A percentile compares a stretch with the other conserved stretches of the same genome.
Conservation (phyloP, 2,797 vertebrate species). For the Silurus lanzhouensis region DNA sequence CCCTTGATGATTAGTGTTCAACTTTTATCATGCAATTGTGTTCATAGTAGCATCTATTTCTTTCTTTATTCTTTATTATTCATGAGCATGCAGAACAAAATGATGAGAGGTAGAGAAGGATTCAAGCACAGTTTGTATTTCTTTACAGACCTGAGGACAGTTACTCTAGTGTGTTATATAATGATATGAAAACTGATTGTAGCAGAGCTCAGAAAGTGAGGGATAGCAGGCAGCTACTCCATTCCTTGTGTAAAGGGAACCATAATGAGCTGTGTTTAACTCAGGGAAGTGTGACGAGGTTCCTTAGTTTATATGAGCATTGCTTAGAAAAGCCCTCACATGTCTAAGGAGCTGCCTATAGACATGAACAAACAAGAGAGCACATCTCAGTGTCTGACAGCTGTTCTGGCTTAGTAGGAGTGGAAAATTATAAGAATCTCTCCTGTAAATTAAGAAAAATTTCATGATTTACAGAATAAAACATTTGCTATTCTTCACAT, state of each 20-base stretch:
- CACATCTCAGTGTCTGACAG: background rate
- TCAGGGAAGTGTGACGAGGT: constrained; percentile 46
- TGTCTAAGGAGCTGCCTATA: constrained; percentile 64
- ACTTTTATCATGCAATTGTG: background rate
- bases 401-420: background rate
- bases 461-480: background rate
- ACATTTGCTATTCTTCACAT: too few relatives aligned
- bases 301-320: constrained; percentile 60
- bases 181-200: background rate
- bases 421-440: background rate
- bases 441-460: background rate
- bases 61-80: background rate
- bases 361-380: constrained; percentile 15
- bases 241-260: constrained; percentile 10
- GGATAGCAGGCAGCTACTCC: background rate
- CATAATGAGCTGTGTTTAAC: background rate
- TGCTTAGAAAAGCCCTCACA: constrained; percentile 69
- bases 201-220: background rate
- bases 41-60: background rate
- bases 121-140: background rate
- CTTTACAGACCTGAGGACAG: background rate
- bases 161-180: background rate
- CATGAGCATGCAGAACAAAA: background rate
- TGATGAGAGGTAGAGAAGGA: background rate
- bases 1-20: background rate